These are phyloP conservation scores for Drosophila acutilabella DNA, from an alignment of 2,888 invertebrate species.

Conservation along the genomic window DNA sequence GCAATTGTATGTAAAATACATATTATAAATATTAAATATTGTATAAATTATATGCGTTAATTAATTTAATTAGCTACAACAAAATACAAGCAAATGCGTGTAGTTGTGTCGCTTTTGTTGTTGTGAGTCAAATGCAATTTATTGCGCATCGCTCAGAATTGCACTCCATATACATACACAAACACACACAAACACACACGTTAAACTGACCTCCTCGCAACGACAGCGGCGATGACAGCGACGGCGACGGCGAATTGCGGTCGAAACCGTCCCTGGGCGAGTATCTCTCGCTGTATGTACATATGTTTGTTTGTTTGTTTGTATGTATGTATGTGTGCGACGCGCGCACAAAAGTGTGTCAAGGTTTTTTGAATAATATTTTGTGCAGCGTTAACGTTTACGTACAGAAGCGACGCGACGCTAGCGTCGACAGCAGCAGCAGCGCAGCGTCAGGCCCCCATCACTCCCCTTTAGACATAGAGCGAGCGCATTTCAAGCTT, in stretches of 20 bases:
- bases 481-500: constrained; percentile 45
- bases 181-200: constrained; percentile 35
- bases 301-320: constrained; percentile 15
- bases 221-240: constrained; percentile 29
- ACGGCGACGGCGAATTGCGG: constrained; percentile 76
- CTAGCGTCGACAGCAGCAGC: constrained; percentile 36
- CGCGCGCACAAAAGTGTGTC: constrained; percentile 82
- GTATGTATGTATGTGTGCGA: constrained; percentile 41
- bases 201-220: constrained; percentile 75
- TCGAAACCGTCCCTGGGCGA: constrained; percentile 83
- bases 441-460: constrained; percentile 8
- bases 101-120: not conserved
- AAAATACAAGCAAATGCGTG: constrained; percentile 18
- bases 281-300: constrained; percentile 59
- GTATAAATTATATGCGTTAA: constrained; percentile 53
- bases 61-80: constrained; percentile 61
- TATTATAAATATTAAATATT: constrained; percentile 39
- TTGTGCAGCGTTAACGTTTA: constrained; percentile 78
- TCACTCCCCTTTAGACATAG: constrained; percentile 10
- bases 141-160: constrained; percentile 70
- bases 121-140: constrained; percentile 63
- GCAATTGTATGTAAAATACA: constrained; percentile 7
- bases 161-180: constrained; percentile 35
- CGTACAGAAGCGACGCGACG: constrained; percentile 60
- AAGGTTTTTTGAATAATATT: constrained; percentile 83